A percentile compares a stretch with the other conserved stretches of the same genome.
Evolutionary conservation across 2,113 vertebrate species (phyloP).

Genomic region (Cyanoramphus novaezelandiae): DNA sequence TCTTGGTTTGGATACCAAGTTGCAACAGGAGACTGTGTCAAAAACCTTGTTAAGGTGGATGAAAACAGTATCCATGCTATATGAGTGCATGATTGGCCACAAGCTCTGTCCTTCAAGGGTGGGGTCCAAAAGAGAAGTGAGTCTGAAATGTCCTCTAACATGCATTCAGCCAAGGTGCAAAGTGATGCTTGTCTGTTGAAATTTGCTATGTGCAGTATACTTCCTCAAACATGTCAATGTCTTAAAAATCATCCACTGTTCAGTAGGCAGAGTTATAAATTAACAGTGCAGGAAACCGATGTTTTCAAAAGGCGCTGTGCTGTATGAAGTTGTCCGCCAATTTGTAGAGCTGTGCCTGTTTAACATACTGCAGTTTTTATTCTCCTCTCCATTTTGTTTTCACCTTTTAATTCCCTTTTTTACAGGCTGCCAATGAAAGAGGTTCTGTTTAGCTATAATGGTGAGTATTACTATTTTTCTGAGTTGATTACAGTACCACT

Average conservation of each 20-base stretch:
- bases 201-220: not conserved
- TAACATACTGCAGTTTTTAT: not conserved
- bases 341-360: not conserved
- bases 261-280: not conserved
- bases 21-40: not conserved
- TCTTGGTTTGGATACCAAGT: not conserved
- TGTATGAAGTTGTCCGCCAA: not conserved
- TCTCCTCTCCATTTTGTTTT: not conserved
- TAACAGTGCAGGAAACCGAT: not conserved
- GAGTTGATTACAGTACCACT: not conserved
- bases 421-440: not conserved
- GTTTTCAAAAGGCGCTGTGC: not conserved
- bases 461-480: not conserved
- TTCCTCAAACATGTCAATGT: not conserved
- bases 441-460: constrained; percentile 15
- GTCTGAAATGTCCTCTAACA: not conserved
- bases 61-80: not conserved
- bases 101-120: not conserved
- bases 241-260: not conserved
- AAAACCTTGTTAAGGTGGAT: not conserved
- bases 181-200: not conserved
- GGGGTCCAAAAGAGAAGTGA: not conserved
- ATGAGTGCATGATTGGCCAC: not conserved
- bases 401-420: not conserved
- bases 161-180: not conserved